A percentile compares a stretch with the other conserved stretches of the same genome.
phyloP scores from a whole-genome alignment of 1,140 invertebrate species.

The Zaprionus kolodkinae region DNA sequence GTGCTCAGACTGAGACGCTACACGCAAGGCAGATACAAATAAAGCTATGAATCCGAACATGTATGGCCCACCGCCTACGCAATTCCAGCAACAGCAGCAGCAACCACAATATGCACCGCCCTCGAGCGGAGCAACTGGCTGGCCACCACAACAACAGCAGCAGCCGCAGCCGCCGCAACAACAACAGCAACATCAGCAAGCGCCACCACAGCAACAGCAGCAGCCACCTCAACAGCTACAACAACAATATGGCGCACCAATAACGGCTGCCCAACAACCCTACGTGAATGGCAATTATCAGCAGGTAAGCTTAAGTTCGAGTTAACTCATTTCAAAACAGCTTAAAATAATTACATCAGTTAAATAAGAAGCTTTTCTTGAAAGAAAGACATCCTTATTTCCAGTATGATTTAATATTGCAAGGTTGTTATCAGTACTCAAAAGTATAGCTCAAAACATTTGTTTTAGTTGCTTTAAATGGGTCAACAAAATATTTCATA shows the following conservation, averaged over 20 bases:
- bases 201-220: conserved; percentile 21
- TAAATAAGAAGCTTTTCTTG: background rate
- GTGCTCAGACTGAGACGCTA: conserved; percentile 34
- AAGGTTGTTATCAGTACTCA: conserved; percentile 7
- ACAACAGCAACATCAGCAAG: conserved; percentile 20
- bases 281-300: conserved; percentile 81
- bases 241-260: conserved; percentile 68
- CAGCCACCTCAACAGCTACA: conserved; percentile 42
- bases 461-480: conserved; percentile 15
- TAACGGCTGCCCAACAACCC: conserved; percentile 56
- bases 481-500: conserved; percentile 32
- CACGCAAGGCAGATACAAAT: conserved; percentile 13
- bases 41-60: conserved; percentile 71
- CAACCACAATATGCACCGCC: conserved; percentile 59
- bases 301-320: conserved; percentile 60
- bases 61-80: conserved; percentile 70
- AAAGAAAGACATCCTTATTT: background rate
- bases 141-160: conserved; percentile 66
- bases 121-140: conserved; percentile 52
- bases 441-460: background rate
- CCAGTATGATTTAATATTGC: background rate
- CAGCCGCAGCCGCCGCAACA: conserved; percentile 25
- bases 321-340: background rate
- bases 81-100: conserved; percentile 60
- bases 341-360: background rate